Base-by-base conservation (phyloP, 2,797 vertebrate species). In the Cyclura pinguis region DNA sequence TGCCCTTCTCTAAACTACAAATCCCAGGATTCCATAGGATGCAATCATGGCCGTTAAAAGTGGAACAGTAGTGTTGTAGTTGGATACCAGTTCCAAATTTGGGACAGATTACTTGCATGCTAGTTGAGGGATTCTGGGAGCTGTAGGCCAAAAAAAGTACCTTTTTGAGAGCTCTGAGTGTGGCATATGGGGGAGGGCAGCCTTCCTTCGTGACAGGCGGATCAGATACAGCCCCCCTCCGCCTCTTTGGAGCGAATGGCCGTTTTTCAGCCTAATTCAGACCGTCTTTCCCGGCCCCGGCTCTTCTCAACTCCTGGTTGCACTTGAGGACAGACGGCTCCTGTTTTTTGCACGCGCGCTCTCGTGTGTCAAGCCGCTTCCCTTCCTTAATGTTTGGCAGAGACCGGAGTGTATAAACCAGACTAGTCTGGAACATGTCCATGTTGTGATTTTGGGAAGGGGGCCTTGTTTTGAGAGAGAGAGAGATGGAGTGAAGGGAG, bases 381-480 rank as follows among this genome's bases (percentile, higher is more conserved):
- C 74, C 29, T 84, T 62, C 73, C 6, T 86, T 89, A 57, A 59
- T 77, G 52, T 72, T 57, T 72, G 84, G 59, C 88, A 42, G 80
- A 77, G 80, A n/a, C 80, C 13, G 24, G 89, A 32, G 73, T 87
- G 73, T 50, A 42, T 73, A 74, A 88, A 74, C 67, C 83, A 74
- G 87, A 72, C 74, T 57, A 50, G 72, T 72, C 55, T 72, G 72
- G 69, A 67, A 83, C 14, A 6, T n/a, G n/a, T 78, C 81, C 29
- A 77, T 24, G 57, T 78, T 57, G 55, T 8, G 4, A 42, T 57
- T 67, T 82, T 8, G 57, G 69, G 52, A 6, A 0, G 35, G 12
- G 27, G 7, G 1, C 0, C 57, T 8, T 9, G 82, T 86, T 47
- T 77, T 55, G 78, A 69, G 64, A 76, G 78, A 13, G 78, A 69